These are phyloP conservation scores for Apocrypta bakeri DNA, from an alignment of 1,140 invertebrate species.

Conservation along the genomic window DNA sequence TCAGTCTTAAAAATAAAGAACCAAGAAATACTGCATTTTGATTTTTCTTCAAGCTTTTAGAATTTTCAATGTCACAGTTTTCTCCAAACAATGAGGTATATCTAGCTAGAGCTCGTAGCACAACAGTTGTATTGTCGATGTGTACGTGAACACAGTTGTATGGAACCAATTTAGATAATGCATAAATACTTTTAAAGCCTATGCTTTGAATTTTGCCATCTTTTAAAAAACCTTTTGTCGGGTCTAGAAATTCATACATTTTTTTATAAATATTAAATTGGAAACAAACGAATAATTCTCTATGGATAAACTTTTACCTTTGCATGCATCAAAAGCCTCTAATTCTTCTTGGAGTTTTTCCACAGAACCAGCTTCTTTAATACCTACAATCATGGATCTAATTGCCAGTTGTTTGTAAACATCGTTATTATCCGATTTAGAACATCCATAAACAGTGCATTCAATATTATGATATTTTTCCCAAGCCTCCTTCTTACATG, in stretches of 20 bases:
- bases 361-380: constrained; percentile 37
- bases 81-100: constrained; percentile 9
- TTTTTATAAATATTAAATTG: background rate
- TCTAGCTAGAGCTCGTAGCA: constrained; percentile 14
- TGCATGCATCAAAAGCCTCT: background rate
- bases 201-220: constrained; percentile 3
- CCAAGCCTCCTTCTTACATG: constrained; percentile 36
- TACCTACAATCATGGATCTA: constrained; percentile 24
- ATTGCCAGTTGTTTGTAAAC: background rate
- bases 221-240: background rate
- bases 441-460: constrained; percentile 8
- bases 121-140: background rate
- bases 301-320: background rate
- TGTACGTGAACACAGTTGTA: background rate
- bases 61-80: background rate
- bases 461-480: constrained; percentile 46
- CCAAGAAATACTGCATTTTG: constrained; percentile 26
- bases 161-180: background rate
- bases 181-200: constrained; percentile 29
- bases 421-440: background rate
- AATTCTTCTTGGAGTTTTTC: background rate
- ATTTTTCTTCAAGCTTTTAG: constrained; percentile 23
- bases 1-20: background rate
- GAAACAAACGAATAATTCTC: background rate
- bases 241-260: background rate